phyloP scores from a whole-genome alignment of 2,113 vertebrate genomes.

The Todiramphus saurophagus region DNA sequence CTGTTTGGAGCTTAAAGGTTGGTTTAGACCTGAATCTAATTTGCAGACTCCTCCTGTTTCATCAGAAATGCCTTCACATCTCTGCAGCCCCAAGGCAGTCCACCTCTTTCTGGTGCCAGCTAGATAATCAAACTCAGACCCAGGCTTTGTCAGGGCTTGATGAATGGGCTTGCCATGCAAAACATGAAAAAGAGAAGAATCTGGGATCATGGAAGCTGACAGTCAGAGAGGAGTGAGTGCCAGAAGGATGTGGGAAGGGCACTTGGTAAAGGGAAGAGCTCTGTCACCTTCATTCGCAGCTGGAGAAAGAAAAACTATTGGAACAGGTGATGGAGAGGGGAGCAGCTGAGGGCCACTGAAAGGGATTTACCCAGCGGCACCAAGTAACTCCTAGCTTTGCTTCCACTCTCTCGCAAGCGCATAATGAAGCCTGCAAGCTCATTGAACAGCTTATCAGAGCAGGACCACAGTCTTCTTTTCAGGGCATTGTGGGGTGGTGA shows the following conservation, averaged over 20 bases:
- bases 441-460: neutral
- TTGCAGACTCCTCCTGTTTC: neutral
- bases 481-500: too few species aligned
- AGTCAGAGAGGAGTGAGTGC: neutral
- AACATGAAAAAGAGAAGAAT: neutral
- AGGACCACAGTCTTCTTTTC: neutral
- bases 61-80: neutral
- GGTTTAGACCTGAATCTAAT: neutral
- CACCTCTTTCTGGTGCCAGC: neutral
- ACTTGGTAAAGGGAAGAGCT: neutral
- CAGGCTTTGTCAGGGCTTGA: neutral
- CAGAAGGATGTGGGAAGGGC: neutral
- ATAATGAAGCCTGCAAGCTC: neutral
- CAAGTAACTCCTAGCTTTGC: neutral
- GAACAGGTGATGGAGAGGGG: neutral
- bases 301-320: neutral
- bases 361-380: accelerated
- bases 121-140: slow-evolving; percentile 26
- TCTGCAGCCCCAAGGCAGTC: neutral
- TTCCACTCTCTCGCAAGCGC: neutral
- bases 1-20: neutral
- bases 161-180: neutral
- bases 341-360: neutral
- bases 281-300: neutral
- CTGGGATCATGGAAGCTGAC: neutral